Evolutionary conservation across 2,113 vertebrate genomes (phyloP).

Genomic region (Puffinus mauretanicus): DNA sequence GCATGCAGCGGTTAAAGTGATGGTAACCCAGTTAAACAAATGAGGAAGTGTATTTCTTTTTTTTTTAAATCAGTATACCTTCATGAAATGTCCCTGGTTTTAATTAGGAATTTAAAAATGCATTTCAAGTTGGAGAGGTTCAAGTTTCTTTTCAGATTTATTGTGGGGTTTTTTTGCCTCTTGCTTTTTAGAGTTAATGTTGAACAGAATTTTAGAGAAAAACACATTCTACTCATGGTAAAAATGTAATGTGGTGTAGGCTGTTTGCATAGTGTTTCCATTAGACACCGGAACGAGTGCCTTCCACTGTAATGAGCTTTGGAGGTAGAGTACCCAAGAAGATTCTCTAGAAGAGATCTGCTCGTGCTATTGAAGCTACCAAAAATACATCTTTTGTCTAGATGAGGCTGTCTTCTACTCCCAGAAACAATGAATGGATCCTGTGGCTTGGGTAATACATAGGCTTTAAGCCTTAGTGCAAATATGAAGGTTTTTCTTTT

Average conservation of each 20-base stretch:
- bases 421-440: not conserved
- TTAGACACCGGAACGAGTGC: not conserved
- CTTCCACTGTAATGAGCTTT: not conserved
- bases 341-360: not conserved
- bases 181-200: not conserved
- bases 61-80: not conserved
- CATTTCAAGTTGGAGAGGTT: not conserved
- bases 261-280: not conserved
- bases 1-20: not conserved
- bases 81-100: not conserved
- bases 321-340: not conserved
- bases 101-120: not conserved
- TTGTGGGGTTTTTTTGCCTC: not conserved
- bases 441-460: not conserved
- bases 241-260: not conserved
- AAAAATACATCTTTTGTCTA: not conserved
- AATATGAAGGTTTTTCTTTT: not conserved
- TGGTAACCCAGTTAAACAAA: not conserved
- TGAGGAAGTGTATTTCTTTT: not conserved
- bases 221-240: not conserved
- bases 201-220: not conserved
- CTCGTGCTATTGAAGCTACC: not conserved
- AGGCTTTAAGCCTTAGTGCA: not conserved
- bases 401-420: not conserved
- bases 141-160: not conserved